Evolutionary conservation across 2,113 vertebrate species (phyloP), one percentile per base, ranked within the genome.

Genomic region (Rhinoptilus africanus): DNA sequence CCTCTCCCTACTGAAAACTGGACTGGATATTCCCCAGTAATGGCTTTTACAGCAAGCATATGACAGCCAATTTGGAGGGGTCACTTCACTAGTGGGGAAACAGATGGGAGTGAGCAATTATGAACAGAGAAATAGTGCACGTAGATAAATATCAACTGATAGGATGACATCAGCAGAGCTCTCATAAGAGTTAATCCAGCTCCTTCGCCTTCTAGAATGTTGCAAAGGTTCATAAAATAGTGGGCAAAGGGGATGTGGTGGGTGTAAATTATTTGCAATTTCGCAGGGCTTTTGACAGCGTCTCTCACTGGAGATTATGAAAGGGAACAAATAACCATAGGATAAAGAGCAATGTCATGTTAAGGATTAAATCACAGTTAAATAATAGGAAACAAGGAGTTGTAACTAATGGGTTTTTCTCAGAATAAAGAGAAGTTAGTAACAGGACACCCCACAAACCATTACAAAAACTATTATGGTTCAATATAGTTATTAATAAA

Each of bases 231-330:
- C 59, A 56, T 87, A 85, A 94, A 95, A 80, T 37, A 92, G 30
- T 67, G 63, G 81, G 50, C 54, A 94, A 86, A 96, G 92, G 74
- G 47, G 47, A 94, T 47, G 43, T 30, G n/a, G 47, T 91, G 92
- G 59, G 73, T 94, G 59, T 80, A 95, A 97, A 96, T 94, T 90
- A 91, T 59, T 90, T 71, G 76, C 54, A 85, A 8, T 96, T 96
- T 92, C 96, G 93, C 95, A 89, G 68, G 28, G 63, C 7, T 93
- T 97, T 89, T 83, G 63, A 89, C 76, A 93, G 94, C 47, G 34
- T 87, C 26, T 57, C 51, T 92, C 22, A 20, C 86, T 82, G 80
- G 66, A 95, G 66, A 89, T 83, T 91, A 87, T 93, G 84, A 95
- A 90, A 94, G 50, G 62, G 78, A 97, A 85, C 51, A 97, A 92